Evolutionary conservation across 1,140 invertebrate genomes (phyloP), one percentile per base, ranked within the genome.

Genomic region (Drosophila biarmipes): DNA sequence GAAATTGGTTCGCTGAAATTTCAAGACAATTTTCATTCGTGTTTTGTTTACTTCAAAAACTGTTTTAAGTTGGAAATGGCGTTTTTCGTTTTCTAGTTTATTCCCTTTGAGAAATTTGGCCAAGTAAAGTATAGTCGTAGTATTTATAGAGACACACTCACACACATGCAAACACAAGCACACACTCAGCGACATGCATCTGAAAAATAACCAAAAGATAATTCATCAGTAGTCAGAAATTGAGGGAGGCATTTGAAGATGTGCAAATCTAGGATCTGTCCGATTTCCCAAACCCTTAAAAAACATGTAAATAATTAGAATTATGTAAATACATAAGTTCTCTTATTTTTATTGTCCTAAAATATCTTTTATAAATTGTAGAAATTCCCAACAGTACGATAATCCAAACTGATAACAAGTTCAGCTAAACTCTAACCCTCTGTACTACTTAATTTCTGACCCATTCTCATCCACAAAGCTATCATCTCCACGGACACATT

Each of bases 111-210:
- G 2, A 37, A 69, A 69, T 48, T 69, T 69, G 67, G 63, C 67
- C 67, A 56, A 69, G 59, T 67, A 48, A 69, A 69, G 64, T 69
- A 51, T 51, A 69, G 46, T 38, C 57, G 42, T 69, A 69, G 67
- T 27, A 34, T 34, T 56, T 35, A 42, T 55, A 69, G 27, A 69
- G 8, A 51, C 11, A 66, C 19, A 15, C 21, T 48, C 59, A 54
- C 61, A 54, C 42, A 57, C 46, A 46, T 42, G 19, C n/a, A 37
- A 14, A 61, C 56, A 73, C 42, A 52, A 34, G 8, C 57, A 37
- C 31, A 56, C n/a, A 75, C 6, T 54, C 49, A 68, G 11, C 37
- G 14, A 43, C 72, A 74, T 38, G 49, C 49, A 76, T 40, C 27
- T 48, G 27, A 46, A 57, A 68, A 51, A 52, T 14, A 8, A 17